Base-by-base conservation (phyloP, 2,888 invertebrate species). In the Himalopsyche tibetana region DNA sequence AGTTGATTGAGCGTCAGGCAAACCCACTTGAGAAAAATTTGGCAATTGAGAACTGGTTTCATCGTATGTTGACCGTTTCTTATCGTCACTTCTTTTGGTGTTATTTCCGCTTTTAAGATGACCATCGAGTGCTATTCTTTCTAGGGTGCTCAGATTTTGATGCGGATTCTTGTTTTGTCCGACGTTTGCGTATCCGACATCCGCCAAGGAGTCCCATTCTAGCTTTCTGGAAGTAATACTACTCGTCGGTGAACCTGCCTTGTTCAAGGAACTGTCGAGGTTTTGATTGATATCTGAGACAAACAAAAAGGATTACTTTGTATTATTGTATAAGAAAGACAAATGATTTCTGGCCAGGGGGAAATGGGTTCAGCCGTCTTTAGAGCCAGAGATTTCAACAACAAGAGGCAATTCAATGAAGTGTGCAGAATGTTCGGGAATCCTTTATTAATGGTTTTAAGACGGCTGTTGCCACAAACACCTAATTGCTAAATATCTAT, bases 191-290 rank as follows among this genome's bases (percentile, higher is more conserved):
- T 97, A 97, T 0, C 97, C 97, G 80, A 97, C 96, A 92, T 97
- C 97, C 38, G 84, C 86, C 40, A 97, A 95, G 56, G 96, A 97
- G 90, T 97, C 97, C 97, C 97, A 97, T 92, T 97, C 97, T 3
- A 97, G 92, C 88, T 95, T 96, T 83, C 95, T 94, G 90, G 96
- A 96, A 83, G 96, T 95, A 0, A 95, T 91, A 90, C 96, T 96
- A 88, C 96, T 97, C 28, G 96, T 95, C 1, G 97, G 96, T 8
- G 96, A 96, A 40, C 93, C 90, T n/a, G 82, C 63, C n/a, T 85
- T 85, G 38, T 83, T 80, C 2, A 80, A 40, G 6, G 89, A 84
- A 19, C 87, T 88, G 56, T 91, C 91, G 12, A 88, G 90, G 82
- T 88, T 89, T 83, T 90, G 90, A 55, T 87, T 89, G 45, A 89